phyloP scores from a whole-genome alignment of 2,797 vertebrate species.

The Oreortyx pictus region DNA sequence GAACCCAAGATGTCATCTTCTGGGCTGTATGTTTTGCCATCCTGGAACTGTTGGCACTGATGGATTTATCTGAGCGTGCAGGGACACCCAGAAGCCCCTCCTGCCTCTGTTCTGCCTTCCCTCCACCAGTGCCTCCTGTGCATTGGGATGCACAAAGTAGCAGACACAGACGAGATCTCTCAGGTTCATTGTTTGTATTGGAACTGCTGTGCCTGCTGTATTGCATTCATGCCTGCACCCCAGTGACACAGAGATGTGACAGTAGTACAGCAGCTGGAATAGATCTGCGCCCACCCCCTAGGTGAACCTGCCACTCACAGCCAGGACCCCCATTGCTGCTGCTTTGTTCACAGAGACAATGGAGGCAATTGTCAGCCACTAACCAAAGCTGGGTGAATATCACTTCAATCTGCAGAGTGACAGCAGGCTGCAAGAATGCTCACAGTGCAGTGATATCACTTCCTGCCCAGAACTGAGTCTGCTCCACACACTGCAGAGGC shows the following conservation, averaged over 20 bases:
- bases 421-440: not conserved
- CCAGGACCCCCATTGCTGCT: not conserved
- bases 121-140: not conserved
- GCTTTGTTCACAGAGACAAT: slow-evolving; percentile 48
- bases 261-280: slow-evolving; percentile 13
- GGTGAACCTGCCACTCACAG: slow-evolving; percentile 14
- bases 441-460: not conserved
- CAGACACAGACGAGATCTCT: not conserved
- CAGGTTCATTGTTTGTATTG: fast-evolving
- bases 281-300: slow-evolving; percentile 28
- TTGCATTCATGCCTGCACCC: not conserved
- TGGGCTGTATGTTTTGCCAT: not conserved
- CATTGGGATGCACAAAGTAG: not conserved
- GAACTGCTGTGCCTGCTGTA: not conserved
- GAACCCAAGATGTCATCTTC: fast-evolving
- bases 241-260: slow-evolving; percentile 22
- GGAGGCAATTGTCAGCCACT: not conserved
- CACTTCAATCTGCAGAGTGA: not conserved
- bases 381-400: not conserved
- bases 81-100: not conserved
- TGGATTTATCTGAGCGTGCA: not conserved
- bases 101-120: not conserved
- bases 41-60: not conserved
- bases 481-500: not conserved
- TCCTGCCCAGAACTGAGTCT: not conserved